A percentile compares a stretch with the other conserved stretches of the same genome.
Conservation (phyloP, 2,888 invertebrate species). For the Elysia crispata region DNA sequence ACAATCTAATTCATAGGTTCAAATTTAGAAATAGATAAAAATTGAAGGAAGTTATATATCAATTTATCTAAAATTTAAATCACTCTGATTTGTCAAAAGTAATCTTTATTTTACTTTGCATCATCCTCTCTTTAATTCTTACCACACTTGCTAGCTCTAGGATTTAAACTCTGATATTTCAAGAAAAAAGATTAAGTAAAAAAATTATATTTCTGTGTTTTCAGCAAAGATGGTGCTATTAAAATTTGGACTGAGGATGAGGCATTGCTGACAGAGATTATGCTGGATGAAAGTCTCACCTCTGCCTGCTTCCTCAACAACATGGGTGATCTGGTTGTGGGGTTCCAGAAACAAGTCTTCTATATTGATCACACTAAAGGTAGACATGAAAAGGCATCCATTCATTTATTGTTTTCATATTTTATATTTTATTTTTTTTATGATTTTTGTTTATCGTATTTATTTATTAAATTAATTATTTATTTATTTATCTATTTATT, state of each 20-base stretch:
- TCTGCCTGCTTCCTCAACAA: conserved; percentile 72
- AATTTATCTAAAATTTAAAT: no score
- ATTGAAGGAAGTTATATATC: no score
- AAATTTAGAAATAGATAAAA: no score
- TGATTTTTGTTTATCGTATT: neutral
- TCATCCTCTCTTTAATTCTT: no score
- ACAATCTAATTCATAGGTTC: no score
- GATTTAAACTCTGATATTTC: no score
- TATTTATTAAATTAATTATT: neutral
- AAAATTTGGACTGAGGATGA: conserved; percentile 72
- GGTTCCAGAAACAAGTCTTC: conserved; percentile 74
- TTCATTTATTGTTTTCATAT: no score
- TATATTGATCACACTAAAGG: conserved; percentile 70
- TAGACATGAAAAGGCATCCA: conserved; percentile 39
- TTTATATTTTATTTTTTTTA: neutral
- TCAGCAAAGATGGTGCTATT: conserved; percentile 72
- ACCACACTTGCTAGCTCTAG: no score
- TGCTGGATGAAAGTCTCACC: conserved; percentile 65
- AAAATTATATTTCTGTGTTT: neutral
- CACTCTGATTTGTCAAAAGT: no score
- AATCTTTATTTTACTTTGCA: no score
- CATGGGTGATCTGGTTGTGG: conserved; percentile 69
- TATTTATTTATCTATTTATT: no score
- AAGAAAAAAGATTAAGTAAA: no score
- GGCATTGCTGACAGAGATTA: conserved; percentile 71